Evolutionary conservation across 2,888 invertebrate species (phyloP).

Genomic region (Itoplectis maculator): DNA sequence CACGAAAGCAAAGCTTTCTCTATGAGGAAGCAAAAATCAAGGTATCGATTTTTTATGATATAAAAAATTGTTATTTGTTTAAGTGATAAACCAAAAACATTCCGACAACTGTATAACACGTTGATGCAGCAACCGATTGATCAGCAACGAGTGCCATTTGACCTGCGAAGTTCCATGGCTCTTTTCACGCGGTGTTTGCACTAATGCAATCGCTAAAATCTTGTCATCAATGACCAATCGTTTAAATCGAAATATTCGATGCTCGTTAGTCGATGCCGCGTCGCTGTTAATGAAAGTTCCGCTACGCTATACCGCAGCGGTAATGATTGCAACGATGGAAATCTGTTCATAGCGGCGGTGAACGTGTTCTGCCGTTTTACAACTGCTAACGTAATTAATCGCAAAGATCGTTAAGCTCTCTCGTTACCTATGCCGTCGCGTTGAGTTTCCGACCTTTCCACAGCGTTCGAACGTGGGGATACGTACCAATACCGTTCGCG

Average conservation of each 20-base stretch:
- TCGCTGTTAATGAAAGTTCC: constrained; percentile 41
- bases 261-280: constrained; percentile 28
- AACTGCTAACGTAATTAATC: constrained; percentile 64
- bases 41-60: no score
- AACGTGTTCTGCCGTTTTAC: constrained; percentile 14
- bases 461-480: constrained; percentile 2
- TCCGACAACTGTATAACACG: background rate
- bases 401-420: constrained; percentile 62
- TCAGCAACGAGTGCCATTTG: background rate
- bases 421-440: constrained; percentile 15
- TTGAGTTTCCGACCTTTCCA: constrained; percentile 48
- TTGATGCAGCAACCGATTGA: background rate
- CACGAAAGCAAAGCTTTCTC: no score
- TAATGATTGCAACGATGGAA: constrained; percentile 53
- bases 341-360: constrained; percentile 33
- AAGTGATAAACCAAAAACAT: background rate
- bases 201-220: background rate
- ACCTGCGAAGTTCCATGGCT: background rate
- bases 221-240: constrained; percentile 17
- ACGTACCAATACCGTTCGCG: constrained; percentile 8
- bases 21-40: no score
- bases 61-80: background rate
- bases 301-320: background rate
- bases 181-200: background rate
- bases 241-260: constrained; percentile 29